Percentiles rank a stretch among this genome's conserved stretches.
phyloP scores from a whole-genome alignment of 2,113 vertebrate species.

The Cavia aperea region DNA sequence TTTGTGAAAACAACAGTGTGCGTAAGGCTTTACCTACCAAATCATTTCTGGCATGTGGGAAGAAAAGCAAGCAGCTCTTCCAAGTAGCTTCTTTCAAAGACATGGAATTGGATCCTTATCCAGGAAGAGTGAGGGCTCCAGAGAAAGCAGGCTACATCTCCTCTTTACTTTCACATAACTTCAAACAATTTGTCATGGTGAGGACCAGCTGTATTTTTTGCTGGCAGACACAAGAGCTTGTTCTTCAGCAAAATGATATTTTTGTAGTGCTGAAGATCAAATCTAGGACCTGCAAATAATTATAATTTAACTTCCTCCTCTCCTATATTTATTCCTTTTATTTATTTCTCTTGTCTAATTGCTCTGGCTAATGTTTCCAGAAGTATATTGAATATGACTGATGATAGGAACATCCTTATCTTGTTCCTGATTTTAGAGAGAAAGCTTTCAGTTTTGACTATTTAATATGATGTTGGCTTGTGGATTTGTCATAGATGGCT shows the following conservation, averaged over 20 bases:
- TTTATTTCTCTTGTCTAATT: no score
- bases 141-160: background rate
- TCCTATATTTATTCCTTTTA: no score
- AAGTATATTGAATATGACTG: no score
- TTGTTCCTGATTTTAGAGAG: no score
- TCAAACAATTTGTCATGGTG: background rate
- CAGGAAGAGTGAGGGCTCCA: background rate
- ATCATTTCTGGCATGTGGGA: background rate
- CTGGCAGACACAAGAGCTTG: background rate
- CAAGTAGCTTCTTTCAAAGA: background rate
- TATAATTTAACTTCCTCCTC: no score
- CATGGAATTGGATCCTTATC: slow-evolving; percentile 6
- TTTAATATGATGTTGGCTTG: no score
- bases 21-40: background rate
- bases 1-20: background rate
- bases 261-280: background rate
- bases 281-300: no score
- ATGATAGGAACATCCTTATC: no score
- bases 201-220: background rate
- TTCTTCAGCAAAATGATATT: background rate
- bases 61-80: background rate
- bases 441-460: no score
- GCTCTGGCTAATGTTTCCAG: no score
- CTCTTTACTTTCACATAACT: background rate
- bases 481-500: no score